A percentile compares a stretch with the other conserved stretches of the same genome.
phyloP scores from a whole-genome alignment of 2,797 vertebrate species.

The Pogonophryne albipinna region DNA sequence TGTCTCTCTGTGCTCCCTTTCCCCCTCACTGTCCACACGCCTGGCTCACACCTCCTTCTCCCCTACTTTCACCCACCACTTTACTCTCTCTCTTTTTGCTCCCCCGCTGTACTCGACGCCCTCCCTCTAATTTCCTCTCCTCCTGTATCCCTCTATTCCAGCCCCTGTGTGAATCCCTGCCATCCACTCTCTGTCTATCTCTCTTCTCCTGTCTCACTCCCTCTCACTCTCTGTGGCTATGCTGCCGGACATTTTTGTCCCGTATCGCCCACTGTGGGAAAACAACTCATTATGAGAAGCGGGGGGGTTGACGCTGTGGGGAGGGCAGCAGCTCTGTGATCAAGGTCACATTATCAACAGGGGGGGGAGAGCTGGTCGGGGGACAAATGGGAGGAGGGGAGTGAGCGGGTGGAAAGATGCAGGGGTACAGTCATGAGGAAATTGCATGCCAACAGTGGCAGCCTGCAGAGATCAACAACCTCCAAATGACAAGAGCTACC shows the following conservation, averaged over 20 bases:
- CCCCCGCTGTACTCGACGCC: conserved; percentile 28
- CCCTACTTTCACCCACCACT: conserved; percentile 55
- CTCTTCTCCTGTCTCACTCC: conserved; percentile 7
- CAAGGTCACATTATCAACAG: conserved; percentile 82
- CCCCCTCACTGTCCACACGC: conserved; percentile 53
- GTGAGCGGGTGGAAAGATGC: conserved; percentile 26
- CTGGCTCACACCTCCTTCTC: conserved; percentile 64
- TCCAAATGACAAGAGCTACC: conserved; percentile 5
- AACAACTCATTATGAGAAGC: conserved; percentile 85
- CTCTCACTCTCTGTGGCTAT: conserved; percentile 46
- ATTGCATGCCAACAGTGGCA: conserved; percentile 42
- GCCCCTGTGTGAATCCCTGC: conserved; percentile 50
- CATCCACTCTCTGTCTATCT: conserved; percentile 21
- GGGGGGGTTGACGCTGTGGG: conserved; percentile 64
- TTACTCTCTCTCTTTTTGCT: conserved; percentile 35
- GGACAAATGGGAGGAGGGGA: conserved; percentile 21
- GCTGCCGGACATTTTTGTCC: conserved; percentile 74
- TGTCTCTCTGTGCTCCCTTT: conserved; percentile 50
- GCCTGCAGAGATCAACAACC: conserved; percentile 22
- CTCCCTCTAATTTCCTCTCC: conserved; percentile 57
- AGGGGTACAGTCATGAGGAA: conserved; percentile 44
- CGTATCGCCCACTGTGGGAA: conserved; percentile 84
- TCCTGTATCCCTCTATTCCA: conserved; percentile 54
- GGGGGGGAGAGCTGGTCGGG: conserved; percentile 23
- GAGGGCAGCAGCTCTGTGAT: conserved; percentile 72